Base-by-base conservation (phyloP, 2,797 vertebrate genomes). In the Arrhamphus sclerolepis region DNA sequence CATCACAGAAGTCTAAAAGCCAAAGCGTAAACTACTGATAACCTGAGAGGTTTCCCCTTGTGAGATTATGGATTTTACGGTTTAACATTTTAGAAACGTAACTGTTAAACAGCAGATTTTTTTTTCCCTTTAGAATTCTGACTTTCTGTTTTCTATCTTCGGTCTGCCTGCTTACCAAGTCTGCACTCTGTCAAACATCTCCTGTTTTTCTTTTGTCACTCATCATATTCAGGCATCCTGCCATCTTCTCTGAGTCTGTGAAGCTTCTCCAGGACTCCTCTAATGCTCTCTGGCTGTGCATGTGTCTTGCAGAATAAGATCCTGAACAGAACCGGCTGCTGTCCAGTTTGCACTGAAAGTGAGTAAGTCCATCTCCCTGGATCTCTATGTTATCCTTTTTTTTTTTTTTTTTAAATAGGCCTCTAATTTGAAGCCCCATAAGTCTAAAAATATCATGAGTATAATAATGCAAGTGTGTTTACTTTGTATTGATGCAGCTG, bases 331-430 rank as follows among this genome's bases (percentile, higher is more conserved):
- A 99, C 97, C 72, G 96, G 97, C 92, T 99, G 97, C 92, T 99
- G 97, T 84, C 97, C 97, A 24, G 96, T 98, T 88, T 99, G 97
- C 94, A 98, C 97, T 91, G 97, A 99, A 96, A 98, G 97, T 97
- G 93, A 97, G 96, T 98, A 93, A 93, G 94, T 94, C 86, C 56
- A 56, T 51, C 63, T 59, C 50, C 24, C 47, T 18, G 26, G 24
- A 62, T 47, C 18, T 52, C 26, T 44, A 19, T 3, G 9, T 41
- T 48, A 18, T n/a, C 22, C 8, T n/a, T n/a, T n/a, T n/a, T n/a
- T n/a, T n/a, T n/a, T n/a, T n/a, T n/a, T n/a, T n/a, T n/a, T n/a
- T n/a, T 50, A 16, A 22, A 28, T 24, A 13, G 6, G 17, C 26
- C 29, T 66, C 24, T 20, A 31, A 46, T 34, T 38, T 52, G 29